Evolutionary conservation across 2,797 vertebrate species (phyloP), one percentile per base, ranked within the genome.

Genomic region (Acrossocheilus fasciatus): DNA sequence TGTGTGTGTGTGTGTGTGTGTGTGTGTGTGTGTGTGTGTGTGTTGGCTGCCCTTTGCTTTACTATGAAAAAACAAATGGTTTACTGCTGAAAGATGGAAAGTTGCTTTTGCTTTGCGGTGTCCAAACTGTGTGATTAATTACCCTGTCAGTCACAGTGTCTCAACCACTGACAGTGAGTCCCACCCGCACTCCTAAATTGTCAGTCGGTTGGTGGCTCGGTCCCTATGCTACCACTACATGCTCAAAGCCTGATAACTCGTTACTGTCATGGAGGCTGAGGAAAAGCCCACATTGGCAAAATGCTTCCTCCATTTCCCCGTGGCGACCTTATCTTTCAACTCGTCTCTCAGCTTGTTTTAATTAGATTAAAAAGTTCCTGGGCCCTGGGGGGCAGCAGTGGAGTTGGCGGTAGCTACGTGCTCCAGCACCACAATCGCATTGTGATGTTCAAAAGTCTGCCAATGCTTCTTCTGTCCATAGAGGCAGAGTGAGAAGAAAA

Each of bases 341-440:
- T 91, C 89, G 90, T 93, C 92, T 92, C 90, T 88, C 81, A 69
- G 85, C 84, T 91, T 85, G 86, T 90, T 94, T 94, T 94, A 94
- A 95, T 96, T 94, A 90, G 90, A 93, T 95, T 92, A 91, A 93
- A 90, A 93, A 94, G 90, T 93, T 92, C 57, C 77, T 18, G 80
- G 52, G n/a, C 81, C 86, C 86, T 85, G 62, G 12, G 70, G 86
- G 81, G 57, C 66, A 36, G 66, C 89, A 78, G 73, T 17, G 82
- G 87, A 84, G 88, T 62, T 59, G 84, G 82, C 86, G 82, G 36
- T 6, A 45, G 83, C 83, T 66, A 68, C 89, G 86, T 92, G 88
- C 78, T 80, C 69, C 73, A 68, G 91, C 87, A 77, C 73, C 57
- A 64, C 85, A 66, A 73, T 68, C 64, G 52, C 88, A 79, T 79